Base-by-base conservation (phyloP, 2,113 vertebrate genomes). In the Spilogale gracilis region DNA sequence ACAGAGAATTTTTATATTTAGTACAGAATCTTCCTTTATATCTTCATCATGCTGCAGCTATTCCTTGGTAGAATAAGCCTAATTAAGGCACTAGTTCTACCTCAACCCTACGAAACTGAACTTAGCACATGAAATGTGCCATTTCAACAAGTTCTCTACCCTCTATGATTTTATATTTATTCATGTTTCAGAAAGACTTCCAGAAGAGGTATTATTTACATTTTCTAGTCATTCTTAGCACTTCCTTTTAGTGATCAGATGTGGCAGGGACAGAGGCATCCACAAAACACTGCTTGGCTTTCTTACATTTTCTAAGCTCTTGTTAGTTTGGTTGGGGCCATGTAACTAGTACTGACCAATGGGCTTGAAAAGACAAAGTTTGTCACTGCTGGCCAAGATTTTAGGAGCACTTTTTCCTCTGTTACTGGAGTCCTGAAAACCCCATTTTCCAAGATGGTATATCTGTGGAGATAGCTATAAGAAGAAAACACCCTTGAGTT, bases 1-100 rank as follows among this genome's bases (percentile, higher is more conserved):
- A 84, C 73, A 71, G 67, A 92, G 23, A 97, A 80, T 27, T 71
- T 83, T 95, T 84, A 86, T 17, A 45, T 89, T 94, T 32, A 67
- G 32, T 48, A 30, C 32, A 89, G 65, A 97, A 52, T 63, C 9
- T 81, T 84, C 61, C 94, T 92, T 96, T 69, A 38, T 38, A 43
- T 27, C 25, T 84, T 23, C 25, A 69, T n/a, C 52, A 63, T 13
- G 38, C 30, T 74, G 43, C 21, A 71, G n/a, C 38, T 11, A 80
- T 38, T 56, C 14, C 30, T 71, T 85, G n/a, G 14, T 23, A 32
- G 30, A 92, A 60, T 60, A 90, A 88, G 16, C 38, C 94, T 90
- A 21, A 80, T 43, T 71, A 89, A 85, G 65, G 43, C 2, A 67
- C 48, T 61, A 45, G 21, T 85, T 84, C n/a, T 73, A 43, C 27